Base-by-base conservation (phyloP, 2,888 invertebrate species). In the Prenolepis imparis region DNA sequence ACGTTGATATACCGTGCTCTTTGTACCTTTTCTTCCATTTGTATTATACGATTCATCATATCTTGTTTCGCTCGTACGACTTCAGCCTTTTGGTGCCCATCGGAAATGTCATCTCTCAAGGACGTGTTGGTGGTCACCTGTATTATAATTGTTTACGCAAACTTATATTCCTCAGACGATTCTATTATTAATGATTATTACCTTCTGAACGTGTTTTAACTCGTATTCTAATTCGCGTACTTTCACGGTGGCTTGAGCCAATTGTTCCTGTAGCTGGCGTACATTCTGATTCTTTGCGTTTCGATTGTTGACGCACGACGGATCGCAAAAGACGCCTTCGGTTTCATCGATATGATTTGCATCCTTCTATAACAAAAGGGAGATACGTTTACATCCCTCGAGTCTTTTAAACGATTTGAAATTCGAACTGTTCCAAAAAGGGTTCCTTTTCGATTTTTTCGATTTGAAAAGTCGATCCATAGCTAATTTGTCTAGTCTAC, bases 1-100 rank as follows among this genome's bases (percentile, higher is more conserved):
- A 48, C 32, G 67, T 66, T 41, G 64, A 64, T 18, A n/a, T 9
- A 21, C 18, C n/a, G 21, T 48, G 48, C 15, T 15, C 28, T n/a
- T 44, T 32, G 70, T 90, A 95, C 95, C 92, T 95, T 94, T 88
- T 95, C 94, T 12, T 94, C 94, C 87, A 94, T 93, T 89, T 94
- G 94, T 82, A 94, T 93, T 66, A 95, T 94, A 55, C 93, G 92
- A 87, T 95, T 95, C 89, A 94, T 93, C 91, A 94, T 93, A 66
- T 95, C 94, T 87, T 95, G 95, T 70, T 94, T 94, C n/a, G 94
- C 94, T 57, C 94, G 91, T 48, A 93, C 82, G 44, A 94, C 85
- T 75, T 94, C 94, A 2, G 93, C 89, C 84, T 92, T 93, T 57
- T 93, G 93, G 85, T 92, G 91, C 9, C 91, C 91, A 66, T 94